Conservation (phyloP, 2,797 vertebrate species). For the Peromyscus eremicus region DNA sequence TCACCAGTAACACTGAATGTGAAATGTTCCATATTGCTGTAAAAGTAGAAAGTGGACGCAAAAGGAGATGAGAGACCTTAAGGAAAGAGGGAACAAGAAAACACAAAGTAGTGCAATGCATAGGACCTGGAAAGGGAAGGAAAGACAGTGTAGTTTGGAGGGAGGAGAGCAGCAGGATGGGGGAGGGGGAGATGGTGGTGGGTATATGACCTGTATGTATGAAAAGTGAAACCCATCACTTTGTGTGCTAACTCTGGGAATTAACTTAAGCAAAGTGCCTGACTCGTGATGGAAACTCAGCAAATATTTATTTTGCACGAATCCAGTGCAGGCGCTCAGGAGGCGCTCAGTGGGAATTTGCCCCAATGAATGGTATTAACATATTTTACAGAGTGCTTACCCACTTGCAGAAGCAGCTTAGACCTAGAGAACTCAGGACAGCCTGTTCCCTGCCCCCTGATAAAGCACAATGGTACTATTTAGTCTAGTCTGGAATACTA, state of each 20-base stretch:
- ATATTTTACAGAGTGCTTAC: constrained; percentile 21
- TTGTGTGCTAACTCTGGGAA: background rate
- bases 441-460: constrained; percentile 2
- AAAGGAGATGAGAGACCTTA: background rate
- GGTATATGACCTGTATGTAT: background rate
- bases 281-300: no score
- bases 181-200: background rate
- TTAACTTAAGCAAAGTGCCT: background rate
- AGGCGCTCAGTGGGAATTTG: background rate
- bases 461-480: background rate
- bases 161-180: background rate
- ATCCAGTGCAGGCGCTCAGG: background rate
- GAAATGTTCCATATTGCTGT: background rate
- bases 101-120: background rate
- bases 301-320: background rate
- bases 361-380: constrained; percentile 42
- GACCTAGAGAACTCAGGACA: constrained; percentile 23
- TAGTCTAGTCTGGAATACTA: background rate
- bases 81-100: background rate
- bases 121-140: background rate
- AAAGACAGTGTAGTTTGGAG: background rate
- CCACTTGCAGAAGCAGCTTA: constrained; percentile 6
- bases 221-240: background rate
- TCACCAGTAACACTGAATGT: background rate
- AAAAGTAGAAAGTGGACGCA: background rate